phyloP scores from a whole-genome alignment of 2,888 invertebrate genomes.

The Myopa tessellatipennis region DNA sequence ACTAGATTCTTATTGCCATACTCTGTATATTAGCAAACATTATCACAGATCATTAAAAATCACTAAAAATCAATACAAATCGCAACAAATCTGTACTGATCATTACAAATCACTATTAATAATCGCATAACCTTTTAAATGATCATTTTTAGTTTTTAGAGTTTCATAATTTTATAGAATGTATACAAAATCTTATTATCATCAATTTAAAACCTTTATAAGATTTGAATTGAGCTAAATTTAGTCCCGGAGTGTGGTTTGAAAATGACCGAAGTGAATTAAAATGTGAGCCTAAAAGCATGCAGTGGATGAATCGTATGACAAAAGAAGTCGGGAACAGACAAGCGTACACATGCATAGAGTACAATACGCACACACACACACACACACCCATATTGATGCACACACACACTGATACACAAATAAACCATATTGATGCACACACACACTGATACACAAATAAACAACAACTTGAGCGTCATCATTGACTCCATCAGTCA shows the following conservation, averaged over 20 bases:
- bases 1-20: too few relatives aligned
- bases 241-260: background rate
- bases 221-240: background rate
- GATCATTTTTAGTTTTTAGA: too few relatives aligned
- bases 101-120: too few relatives aligned
- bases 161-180: too few relatives aligned
- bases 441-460: constrained; percentile 27
- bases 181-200: background rate
- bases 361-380: constrained; percentile 8
- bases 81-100: too few relatives aligned
- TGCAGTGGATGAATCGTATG: background rate
- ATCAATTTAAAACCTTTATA: background rate
- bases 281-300: background rate
- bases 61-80: too few relatives aligned
- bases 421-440: constrained; percentile 24
- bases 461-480: constrained; percentile 12
- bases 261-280: background rate
- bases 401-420: constrained; percentile 22
- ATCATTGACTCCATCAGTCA: constrained; percentile 10
- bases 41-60: too few relatives aligned
- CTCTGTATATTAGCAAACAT: too few relatives aligned
- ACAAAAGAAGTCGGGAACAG: too few relatives aligned
- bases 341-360: background rate
- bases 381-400: constrained; percentile 12
- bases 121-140: too few relatives aligned